A percentile compares a stretch with the other conserved stretches of the same genome.
phyloP scores from a whole-genome alignment of 2,113 vertebrate genomes.

The Axis porcinus region DNA sequence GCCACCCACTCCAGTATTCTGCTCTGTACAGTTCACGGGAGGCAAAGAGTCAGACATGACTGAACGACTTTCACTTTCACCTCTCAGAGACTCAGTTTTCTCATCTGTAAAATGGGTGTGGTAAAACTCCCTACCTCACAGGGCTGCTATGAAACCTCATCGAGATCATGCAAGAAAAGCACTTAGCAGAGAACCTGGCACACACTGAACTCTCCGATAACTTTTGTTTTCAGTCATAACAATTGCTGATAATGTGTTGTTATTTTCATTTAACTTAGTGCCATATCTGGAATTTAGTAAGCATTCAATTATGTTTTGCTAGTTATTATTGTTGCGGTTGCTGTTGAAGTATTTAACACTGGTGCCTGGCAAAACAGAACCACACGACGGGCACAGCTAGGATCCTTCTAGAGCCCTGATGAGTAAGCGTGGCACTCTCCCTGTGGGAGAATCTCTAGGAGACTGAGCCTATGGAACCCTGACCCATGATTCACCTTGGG shows the following conservation, averaged over 20 bases:
- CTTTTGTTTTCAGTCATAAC: neutral
- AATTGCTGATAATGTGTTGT: rapidly evolving
- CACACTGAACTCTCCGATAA: rapidly evolving
- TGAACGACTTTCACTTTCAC: neutral
- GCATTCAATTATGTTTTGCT: rapidly evolving
- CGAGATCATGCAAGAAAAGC: neutral
- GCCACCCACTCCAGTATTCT: neutral
- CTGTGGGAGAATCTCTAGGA: neutral
- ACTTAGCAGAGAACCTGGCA: neutral
- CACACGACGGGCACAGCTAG: rapidly evolving
- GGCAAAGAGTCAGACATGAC: rapidly evolving
- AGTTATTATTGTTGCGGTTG: neutral
- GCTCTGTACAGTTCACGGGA: neutral
- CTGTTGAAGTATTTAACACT: neutral
- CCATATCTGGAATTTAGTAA: neutral
- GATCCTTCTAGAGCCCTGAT: neutral
- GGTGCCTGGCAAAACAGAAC: rapidly evolving
- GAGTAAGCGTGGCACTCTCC: too few species aligned
- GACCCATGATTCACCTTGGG: rapidly evolving
- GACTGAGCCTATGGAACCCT: neutral
- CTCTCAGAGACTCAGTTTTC: neutral
- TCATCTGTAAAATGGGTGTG: neutral
- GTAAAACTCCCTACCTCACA: neutral
- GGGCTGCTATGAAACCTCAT: neutral
- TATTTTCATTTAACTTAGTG: rapidly evolving